A percentile compares a stretch with the other conserved stretches of the same genome.
phyloP scores from a whole-genome alignment of 2,888 invertebrate species.

The Parochlus steinenii region DNA sequence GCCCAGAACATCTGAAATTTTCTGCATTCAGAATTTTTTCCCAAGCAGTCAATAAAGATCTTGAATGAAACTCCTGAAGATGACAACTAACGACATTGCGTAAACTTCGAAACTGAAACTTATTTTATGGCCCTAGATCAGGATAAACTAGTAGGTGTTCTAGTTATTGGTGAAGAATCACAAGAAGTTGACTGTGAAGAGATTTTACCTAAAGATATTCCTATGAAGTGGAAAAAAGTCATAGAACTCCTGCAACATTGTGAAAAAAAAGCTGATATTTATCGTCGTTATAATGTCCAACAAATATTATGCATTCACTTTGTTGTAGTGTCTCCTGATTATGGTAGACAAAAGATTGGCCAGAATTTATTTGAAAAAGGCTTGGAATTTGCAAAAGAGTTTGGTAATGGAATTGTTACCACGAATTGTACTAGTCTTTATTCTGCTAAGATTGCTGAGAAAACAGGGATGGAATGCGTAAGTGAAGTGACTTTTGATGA shows the following conservation, averaged over 20 bases:
- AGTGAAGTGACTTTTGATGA: constrained; percentile 8
- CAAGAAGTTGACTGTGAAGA: neutral
- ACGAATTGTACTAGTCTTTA: constrained; percentile 9
- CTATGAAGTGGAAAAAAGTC: no score
- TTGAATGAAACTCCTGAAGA: neutral
- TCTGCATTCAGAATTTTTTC: no score
- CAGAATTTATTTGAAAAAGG: constrained; percentile 3
- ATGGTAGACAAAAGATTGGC: constrained; percentile 1
- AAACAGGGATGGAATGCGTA: neutral
- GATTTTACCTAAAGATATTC: no score
- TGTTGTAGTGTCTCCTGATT: constrained; percentile 1
- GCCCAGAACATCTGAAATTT: no score
- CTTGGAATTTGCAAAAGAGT: constrained; percentile 4
- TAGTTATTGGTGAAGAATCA: constrained; percentile 1
- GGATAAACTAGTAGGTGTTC: constrained; percentile 3
- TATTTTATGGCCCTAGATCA: neutral
- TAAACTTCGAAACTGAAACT: neutral
- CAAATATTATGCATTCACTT: constrained; percentile 3
- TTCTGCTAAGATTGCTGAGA: constrained; percentile 7
- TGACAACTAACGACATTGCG: neutral
- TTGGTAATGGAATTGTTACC: neutral
- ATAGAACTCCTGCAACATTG: constrained; percentile 1
- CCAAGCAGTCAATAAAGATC: constrained; percentile 1
- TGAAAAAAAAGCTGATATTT: constrained; percentile 8
- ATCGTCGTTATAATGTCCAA: constrained; percentile 4